Conservation (phyloP, 2,113 vertebrate species). For the Pygoscelis adeliae region DNA sequence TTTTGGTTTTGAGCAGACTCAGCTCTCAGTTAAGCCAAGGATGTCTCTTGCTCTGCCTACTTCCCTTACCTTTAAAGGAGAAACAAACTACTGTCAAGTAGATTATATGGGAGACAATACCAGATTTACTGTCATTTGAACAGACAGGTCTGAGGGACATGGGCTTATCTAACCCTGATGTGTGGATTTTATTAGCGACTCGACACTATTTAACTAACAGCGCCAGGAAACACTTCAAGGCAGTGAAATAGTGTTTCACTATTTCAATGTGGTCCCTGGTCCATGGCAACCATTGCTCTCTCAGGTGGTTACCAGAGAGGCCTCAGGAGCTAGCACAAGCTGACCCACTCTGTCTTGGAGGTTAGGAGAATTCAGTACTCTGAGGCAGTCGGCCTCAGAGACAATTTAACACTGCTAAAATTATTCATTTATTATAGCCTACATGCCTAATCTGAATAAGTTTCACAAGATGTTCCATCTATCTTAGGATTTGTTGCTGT, state of each 20-base stretch:
- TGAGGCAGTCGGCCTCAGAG: neutral
- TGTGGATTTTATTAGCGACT: neutral
- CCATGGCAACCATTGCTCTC: neutral
- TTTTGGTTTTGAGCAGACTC: neutral
- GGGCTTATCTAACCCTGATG: neutral
- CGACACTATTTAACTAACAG: neutral
- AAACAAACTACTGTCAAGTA: neutral
- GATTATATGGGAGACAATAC: neutral
- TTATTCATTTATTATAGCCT: neutral
- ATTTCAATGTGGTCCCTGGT: neutral
- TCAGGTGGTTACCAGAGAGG: neutral
- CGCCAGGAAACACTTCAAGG: neutral
- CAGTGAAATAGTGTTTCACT: neutral
- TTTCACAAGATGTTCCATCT: neutral
- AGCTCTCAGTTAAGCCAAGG: neutral
- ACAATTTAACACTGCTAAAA: neutral
- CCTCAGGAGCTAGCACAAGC: neutral
- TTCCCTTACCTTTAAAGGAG: neutral
- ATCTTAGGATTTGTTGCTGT: neutral
- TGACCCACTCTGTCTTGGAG: neutral
- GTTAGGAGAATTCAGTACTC: neutral
- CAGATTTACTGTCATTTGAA: neutral
- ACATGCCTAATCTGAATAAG: neutral
- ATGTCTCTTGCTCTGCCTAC: neutral
- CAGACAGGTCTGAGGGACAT: neutral